phyloP scores from a whole-genome alignment of 2,888 invertebrate genomes.

The Tribolium freemani region DNA sequence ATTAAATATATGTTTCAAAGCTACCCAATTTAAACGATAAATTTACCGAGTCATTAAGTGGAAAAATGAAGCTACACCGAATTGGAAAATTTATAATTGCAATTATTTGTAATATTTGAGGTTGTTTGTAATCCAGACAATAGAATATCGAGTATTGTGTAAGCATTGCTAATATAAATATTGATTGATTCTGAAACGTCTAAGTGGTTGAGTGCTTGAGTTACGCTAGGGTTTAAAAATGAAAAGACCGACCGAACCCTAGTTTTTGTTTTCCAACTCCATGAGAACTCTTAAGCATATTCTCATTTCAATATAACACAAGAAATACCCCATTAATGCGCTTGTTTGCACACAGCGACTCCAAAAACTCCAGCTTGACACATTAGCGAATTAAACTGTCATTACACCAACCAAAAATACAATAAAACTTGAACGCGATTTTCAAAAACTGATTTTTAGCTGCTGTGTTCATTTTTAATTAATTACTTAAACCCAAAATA shows the following conservation, averaged over 20 bases:
- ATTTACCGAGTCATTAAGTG: background rate
- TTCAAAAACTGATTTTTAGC: too few relatives aligned
- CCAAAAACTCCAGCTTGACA: background rate
- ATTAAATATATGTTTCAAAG: constrained; percentile 32
- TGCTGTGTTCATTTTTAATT: too few relatives aligned
- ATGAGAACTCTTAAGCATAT: constrained; percentile 35
- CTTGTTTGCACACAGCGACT: constrained; percentile 9
- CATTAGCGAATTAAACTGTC: background rate
- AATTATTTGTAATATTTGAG: background rate
- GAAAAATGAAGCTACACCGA: constrained; percentile 2
- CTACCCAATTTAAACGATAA: constrained; percentile 11
- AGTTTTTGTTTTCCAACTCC: constrained; percentile 39
- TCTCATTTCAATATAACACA: constrained; percentile 24
- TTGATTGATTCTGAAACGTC: constrained; percentile 59
- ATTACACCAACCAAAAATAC: too few relatives aligned
- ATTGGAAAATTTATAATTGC: background rate
- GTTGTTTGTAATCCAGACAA: constrained; percentile 46
- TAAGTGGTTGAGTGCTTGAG: constrained; percentile 36
- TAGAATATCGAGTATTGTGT: constrained; percentile 46
- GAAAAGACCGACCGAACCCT: constrained; percentile 39
- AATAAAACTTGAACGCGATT: too few relatives aligned
- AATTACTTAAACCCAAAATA: too few relatives aligned
- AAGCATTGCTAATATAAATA: constrained; percentile 59
- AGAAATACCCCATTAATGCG: constrained; percentile 25
- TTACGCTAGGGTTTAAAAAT: constrained; percentile 41